phyloP scores from a whole-genome alignment of 2,888 invertebrate species.

The Lithophane socia region DNA sequence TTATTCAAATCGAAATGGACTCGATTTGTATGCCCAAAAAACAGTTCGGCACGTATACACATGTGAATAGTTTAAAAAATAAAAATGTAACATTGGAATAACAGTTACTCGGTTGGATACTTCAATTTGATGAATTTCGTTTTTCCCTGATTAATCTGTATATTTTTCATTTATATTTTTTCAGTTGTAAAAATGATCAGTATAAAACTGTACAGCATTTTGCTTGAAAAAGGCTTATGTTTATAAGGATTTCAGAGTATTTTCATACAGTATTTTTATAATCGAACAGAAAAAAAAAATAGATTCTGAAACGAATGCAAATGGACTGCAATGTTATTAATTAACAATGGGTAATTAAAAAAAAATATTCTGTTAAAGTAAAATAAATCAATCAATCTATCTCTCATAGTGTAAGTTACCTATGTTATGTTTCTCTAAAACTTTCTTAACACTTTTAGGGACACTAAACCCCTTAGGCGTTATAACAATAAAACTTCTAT shows the following conservation, averaged over 20 bases:
- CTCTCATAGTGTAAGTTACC: not conserved
- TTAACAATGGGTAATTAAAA: too few species aligned
- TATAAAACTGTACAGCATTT: not conserved
- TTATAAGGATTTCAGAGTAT: not conserved
- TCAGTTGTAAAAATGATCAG: not conserved
- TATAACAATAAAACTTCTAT: too few species aligned
- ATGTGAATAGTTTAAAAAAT: slow-evolving; percentile 20
- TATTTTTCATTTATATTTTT: slow-evolving; percentile 2
- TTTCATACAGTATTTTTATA: slow-evolving; percentile 1
- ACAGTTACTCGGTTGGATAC: slow-evolving; percentile 21
- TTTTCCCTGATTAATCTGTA: slow-evolving; percentile 27
- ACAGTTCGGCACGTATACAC: not conserved
- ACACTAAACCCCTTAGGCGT: too few species aligned
- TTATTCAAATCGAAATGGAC: slow-evolving; percentile 34
- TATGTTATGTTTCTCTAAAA: too few species aligned
- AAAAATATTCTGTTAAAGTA: too few species aligned
- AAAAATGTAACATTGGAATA: slow-evolving; percentile 15
- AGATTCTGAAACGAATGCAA: not conserved
- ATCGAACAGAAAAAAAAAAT: not conserved
- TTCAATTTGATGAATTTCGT: slow-evolving; percentile 18
- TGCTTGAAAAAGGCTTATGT: not conserved
- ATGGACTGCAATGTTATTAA: too few species aligned
- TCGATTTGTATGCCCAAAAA: slow-evolving; percentile 7
- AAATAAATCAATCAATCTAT: not conserved
- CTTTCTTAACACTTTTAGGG: too few species aligned